Conservation (phyloP, 23 tunicate genomes). For the Trididemnum miniatum region DNA sequence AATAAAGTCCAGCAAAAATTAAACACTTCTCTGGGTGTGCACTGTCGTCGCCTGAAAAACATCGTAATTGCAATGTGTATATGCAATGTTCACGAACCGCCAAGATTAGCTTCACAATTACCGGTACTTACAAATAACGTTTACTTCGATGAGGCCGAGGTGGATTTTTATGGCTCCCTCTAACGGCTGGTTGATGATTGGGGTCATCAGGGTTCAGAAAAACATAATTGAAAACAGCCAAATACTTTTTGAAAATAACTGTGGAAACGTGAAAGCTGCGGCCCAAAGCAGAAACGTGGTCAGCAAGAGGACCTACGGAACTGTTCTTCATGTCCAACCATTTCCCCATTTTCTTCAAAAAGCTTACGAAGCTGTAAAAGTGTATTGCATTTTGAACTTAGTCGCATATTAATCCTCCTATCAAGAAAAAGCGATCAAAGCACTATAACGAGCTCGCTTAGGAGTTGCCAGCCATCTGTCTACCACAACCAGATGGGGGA, state of each 20-base stretch:
- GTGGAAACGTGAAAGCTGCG: conserved; percentile 82
- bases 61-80: not conserved
- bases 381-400: too few species aligned
- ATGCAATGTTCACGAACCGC: not conserved
- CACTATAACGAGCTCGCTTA: too few species aligned
- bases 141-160: conserved; percentile 70
- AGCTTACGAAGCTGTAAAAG: conserved; percentile 60
- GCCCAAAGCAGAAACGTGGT: conserved; percentile 60
- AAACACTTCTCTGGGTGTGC: conserved; percentile 76
- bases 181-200: conserved; percentile 21
- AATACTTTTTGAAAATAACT: conserved; percentile 73
- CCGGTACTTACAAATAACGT: conserved; percentile 43
- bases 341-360: conserved; percentile 79
- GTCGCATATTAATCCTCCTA: too few species aligned
- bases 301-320: conserved; percentile 20
- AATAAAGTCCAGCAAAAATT: conserved; percentile 92
- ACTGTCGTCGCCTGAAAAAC: conserved; percentile 51
- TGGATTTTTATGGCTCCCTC: conserved; percentile 42
- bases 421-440: too few species aligned
- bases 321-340: conserved; percentile 78
- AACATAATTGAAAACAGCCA: conserved; percentile 51
- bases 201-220: conserved; percentile 82
- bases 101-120: not conserved
- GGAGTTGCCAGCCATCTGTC: too few species aligned
- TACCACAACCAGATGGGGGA: too few species aligned